A percentile compares a stretch with the other conserved stretches of the same genome.
These are phyloP conservation scores for Eutolmus rufibarbis DNA, from an alignment of 2,888 invertebrate species.

Conservation along the genomic window DNA sequence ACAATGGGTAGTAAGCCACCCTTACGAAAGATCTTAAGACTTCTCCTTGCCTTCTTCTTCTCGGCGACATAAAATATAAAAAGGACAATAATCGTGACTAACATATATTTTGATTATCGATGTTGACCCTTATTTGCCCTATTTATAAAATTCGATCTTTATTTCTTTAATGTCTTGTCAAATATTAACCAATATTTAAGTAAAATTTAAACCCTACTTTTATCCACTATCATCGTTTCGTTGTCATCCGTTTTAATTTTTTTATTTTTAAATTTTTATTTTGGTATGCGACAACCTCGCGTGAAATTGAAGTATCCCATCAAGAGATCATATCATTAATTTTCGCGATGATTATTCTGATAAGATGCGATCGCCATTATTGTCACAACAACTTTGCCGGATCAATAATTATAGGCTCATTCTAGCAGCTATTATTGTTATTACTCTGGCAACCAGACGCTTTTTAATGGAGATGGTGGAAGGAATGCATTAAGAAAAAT, in stretches of 20 bases:
- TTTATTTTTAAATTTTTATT: not conserved
- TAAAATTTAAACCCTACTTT: not conserved
- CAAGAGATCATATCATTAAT: not conserved
- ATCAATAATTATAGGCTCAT: constrained; percentile 26
- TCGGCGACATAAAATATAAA: not conserved
- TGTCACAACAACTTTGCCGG: constrained; percentile 19
- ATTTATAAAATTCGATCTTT: not conserved
- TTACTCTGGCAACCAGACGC: not conserved
- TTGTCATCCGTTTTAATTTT: not conserved
- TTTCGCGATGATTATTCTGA: constrained; percentile 22
- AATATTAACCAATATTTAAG: no score
- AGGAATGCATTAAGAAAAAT: not conserved
- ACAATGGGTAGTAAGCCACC: not conserved
- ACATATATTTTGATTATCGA: not conserved
- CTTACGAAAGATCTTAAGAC: not conserved
- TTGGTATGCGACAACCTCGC: not conserved
- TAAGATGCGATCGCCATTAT: constrained; percentile 29
- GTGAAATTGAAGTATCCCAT: not conserved
- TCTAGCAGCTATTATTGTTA: constrained; percentile 24
- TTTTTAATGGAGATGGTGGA: not conserved
- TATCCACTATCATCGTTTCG: not conserved
- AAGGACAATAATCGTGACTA: not conserved
- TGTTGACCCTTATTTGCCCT: not conserved
- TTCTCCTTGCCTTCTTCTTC: not conserved
- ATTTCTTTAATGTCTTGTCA: not conserved